These are phyloP conservation scores for Dreissena rostriformis DNA, from an alignment of 1,140 invertebrate species.

Conservation along the genomic window DNA sequence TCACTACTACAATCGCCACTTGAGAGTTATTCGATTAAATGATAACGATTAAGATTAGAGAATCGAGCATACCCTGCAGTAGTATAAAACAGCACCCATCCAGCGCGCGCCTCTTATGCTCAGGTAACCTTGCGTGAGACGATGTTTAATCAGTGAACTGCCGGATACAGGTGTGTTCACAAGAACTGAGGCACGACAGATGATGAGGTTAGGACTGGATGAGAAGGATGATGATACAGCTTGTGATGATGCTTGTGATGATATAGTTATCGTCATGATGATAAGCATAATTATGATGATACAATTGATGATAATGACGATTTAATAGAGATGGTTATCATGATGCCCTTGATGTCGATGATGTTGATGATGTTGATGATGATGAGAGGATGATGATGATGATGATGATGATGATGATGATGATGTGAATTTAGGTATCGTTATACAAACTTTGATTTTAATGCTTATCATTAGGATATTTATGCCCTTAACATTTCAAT, in stretches of 20 bases:
- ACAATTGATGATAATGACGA: background rate
- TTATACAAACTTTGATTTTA: too few relatives aligned
- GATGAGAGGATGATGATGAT: background rate
- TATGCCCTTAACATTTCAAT: too few relatives aligned
- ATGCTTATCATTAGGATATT: too few relatives aligned
- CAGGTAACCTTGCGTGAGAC: background rate
- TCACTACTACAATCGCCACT: conserved; percentile 27
- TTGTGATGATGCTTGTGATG: too few relatives aligned
- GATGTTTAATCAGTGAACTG: background rate
- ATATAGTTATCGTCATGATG: too few relatives aligned
- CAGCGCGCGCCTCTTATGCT: background rate
- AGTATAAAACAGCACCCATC: background rate
- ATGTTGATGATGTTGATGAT: background rate
- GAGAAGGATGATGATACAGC: too few relatives aligned
- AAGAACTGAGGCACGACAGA: background rate
- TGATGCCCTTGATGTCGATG: too few relatives aligned
- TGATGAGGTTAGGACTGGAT: background rate
- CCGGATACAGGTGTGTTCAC: conserved; percentile 15
- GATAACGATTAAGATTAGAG: conserved; percentile 36
- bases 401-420: too few relatives aligned
- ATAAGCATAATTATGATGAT: too few relatives aligned
- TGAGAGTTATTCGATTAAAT: conserved; percentile 43
- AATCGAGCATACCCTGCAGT: background rate
- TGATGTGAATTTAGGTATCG: too few relatives aligned
- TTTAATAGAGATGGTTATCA: too few relatives aligned